A percentile compares a stretch with the other conserved stretches of the same genome.
phyloP scores from a whole-genome alignment of 2,113 vertebrate species.

The Coregonus clupeaformis region DNA sequence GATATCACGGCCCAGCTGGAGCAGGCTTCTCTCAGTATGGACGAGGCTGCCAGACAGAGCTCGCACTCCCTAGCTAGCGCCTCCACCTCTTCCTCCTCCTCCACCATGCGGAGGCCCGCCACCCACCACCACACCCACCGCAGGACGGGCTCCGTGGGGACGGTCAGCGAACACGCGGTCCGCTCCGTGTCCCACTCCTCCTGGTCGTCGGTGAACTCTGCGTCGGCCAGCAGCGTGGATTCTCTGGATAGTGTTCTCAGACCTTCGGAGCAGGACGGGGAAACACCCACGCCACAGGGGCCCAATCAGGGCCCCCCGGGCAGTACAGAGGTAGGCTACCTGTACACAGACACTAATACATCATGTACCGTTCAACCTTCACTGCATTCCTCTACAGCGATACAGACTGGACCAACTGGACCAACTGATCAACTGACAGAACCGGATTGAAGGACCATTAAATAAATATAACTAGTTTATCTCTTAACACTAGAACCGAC shows the following conservation, averaged over 20 bases:
- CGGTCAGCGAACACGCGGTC: constrained; percentile 90
- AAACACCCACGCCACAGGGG: constrained; percentile 13
- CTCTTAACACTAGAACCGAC: no score
- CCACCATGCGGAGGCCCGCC: constrained; percentile 71
- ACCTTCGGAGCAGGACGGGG: constrained; percentile 78
- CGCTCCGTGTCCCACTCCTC: constrained; percentile 88
- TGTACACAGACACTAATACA: not conserved
- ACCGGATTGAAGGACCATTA: no score
- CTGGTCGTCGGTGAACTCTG: constrained; percentile 82
- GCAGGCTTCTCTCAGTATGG: constrained; percentile 96
- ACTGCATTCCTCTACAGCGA: not conserved
- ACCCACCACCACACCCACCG: constrained; percentile 77
- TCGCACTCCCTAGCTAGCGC: constrained; percentile 70
- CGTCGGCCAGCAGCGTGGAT: constrained; percentile 81
- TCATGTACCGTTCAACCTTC: not conserved
- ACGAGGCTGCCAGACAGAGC: constrained; percentile 90
- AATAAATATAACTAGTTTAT: no score
- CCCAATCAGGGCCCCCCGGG: constrained; percentile 71
- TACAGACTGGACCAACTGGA: no score
- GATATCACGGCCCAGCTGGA: constrained; percentile 97
- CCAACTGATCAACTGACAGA: no score
- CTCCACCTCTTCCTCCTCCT: constrained; percentile 61
- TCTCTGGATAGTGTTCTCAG: constrained; percentile 88
- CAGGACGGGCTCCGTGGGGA: constrained; percentile 91
- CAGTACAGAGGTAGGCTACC: constrained; percentile 82